Conservation (phyloP, 2,888 invertebrate species). For the Tridacna gigas region DNA sequence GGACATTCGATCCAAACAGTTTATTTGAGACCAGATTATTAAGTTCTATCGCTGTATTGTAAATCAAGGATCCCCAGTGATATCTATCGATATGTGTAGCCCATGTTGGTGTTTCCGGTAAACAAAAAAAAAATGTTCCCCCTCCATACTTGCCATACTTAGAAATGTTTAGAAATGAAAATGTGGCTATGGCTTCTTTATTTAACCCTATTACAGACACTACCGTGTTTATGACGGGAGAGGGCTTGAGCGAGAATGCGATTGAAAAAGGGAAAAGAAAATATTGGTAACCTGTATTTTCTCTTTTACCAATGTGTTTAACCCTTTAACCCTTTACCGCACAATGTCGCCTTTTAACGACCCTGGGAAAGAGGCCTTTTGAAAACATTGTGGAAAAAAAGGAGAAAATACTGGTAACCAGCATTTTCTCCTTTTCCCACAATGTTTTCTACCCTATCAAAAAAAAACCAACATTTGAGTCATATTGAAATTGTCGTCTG, state of each 20-base stretch:
- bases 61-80: slow-evolving; percentile 2
- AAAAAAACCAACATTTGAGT: too few species aligned
- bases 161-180: too few species aligned
- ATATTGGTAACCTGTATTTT: too few species aligned
- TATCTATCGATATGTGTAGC: slow-evolving; percentile 18
- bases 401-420: not conserved
- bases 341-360: too few species aligned
- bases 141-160: slow-evolving; percentile 7
- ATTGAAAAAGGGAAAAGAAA: too few species aligned
- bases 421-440: not conserved
- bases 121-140: slow-evolving; percentile 20
- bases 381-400: not conserved
- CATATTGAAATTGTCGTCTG: too few species aligned
- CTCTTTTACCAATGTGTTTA: too few species aligned
- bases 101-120: slow-evolving; percentile 32
- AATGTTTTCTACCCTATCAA: not conserved
- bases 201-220: too few species aligned
- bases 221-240: too few species aligned
- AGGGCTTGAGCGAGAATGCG: too few species aligned
- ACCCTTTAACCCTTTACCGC: too few species aligned
- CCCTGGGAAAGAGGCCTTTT: not conserved
- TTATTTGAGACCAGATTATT: not conserved
- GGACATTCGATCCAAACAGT: slow-evolving; percentile 13
- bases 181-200: too few species aligned
- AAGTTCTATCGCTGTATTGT: not conserved